Conservation (phyloP, 2,888 invertebrate species). For the Meta bourneti region DNA sequence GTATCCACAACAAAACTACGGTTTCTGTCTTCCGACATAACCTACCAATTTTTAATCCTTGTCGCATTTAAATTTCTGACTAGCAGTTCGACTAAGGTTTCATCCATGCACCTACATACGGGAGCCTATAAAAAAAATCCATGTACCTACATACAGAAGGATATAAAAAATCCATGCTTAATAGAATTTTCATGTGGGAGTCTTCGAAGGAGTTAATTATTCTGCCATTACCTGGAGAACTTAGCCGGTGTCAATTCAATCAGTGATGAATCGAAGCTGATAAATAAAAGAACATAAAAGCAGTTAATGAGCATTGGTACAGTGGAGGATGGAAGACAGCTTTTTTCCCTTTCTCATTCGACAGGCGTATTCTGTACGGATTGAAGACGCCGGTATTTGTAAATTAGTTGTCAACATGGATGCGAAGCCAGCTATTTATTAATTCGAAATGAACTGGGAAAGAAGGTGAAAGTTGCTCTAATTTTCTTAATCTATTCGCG, state of each 20-base stretch:
- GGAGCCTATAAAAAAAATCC: neutral
- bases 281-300: conserved; percentile 3
- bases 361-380: conserved; percentile 49
- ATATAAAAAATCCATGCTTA: neutral
- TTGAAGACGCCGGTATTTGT: conserved; percentile 37
- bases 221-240: neutral
- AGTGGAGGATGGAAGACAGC: neutral
- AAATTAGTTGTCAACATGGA: conserved; percentile 61
- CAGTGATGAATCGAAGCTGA: conserved; percentile 34
- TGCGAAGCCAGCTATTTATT: conserved; percentile 48
- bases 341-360: neutral
- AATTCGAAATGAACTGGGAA: neutral
- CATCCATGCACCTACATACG: too few relatives aligned
- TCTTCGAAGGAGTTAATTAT: neutral
- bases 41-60: too few relatives aligned
- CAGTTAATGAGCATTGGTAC: conserved; percentile 30
- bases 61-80: too few relatives aligned
- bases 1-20: too few relatives aligned
- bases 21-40: too few relatives aligned
- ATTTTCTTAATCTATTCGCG: neutral
- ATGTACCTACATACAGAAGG: too few relatives aligned
- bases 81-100: too few relatives aligned
- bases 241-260: neutral
- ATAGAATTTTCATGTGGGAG: neutral
- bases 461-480: neutral